Conservation (phyloP, 2,888 invertebrate species). For the Alloplasta piceator region DNA sequence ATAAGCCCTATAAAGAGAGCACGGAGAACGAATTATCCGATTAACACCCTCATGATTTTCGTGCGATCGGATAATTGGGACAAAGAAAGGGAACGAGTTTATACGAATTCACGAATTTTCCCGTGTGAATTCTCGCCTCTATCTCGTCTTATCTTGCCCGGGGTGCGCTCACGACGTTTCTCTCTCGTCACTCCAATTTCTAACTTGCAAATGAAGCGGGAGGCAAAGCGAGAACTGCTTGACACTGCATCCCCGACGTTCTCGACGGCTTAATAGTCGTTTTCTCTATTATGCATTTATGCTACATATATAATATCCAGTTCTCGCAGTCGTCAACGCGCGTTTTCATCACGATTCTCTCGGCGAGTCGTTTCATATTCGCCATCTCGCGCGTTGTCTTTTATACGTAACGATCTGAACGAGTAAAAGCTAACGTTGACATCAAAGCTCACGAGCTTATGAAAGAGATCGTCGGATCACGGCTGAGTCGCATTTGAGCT, state of each 20-base stretch:
- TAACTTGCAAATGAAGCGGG: constrained; percentile 60
- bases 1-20: too few relatives aligned
- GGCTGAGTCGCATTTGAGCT: too few relatives aligned
- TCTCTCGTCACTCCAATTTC: constrained; percentile 54
- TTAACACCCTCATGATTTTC: too few relatives aligned
- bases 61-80: too few relatives aligned
- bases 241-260: constrained; percentile 17
- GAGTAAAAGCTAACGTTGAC: too few relatives aligned
- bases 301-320: not conserved
- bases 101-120: too few relatives aligned
- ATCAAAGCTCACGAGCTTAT: too few relatives aligned
- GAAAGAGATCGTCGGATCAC: too few relatives aligned
- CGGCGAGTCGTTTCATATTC: constrained; percentile 1
- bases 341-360: constrained; percentile 3
- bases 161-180: constrained; percentile 22
- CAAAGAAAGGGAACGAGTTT: too few relatives aligned
- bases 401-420: not conserved
- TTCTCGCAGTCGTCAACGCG: not conserved
- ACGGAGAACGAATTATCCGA: too few relatives aligned
- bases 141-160: not conserved
- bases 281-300: constrained; percentile 15
- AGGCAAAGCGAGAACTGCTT: constrained; percentile 22
- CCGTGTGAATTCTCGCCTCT: too few relatives aligned
- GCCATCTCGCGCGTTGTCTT: not conserved
- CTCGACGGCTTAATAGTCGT: constrained; percentile 39